A percentile compares a stretch with the other conserved stretches of the same genome.
phyloP scores from a whole-genome alignment of 1,140 invertebrate species.

The Rhagoletis pomonella region DNA sequence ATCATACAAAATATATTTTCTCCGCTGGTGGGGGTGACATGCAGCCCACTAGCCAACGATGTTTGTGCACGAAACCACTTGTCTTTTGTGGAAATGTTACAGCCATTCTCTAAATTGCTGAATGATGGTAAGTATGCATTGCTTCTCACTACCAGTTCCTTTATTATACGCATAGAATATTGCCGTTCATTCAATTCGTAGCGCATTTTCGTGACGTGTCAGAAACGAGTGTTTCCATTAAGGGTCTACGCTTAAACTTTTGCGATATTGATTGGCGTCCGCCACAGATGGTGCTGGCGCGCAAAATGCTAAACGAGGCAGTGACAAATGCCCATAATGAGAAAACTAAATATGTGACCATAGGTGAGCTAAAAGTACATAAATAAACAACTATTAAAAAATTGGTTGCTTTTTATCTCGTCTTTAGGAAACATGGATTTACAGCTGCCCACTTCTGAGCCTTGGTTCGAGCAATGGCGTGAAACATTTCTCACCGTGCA shows the following conservation, averaged over 20 bases:
- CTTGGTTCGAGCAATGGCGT: slow-evolving; percentile 98
- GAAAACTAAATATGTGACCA: slow-evolving; percentile 76
- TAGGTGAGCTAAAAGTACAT: slow-evolving; percentile 74
- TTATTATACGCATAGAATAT: too few species aligned
- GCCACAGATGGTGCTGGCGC: slow-evolving; percentile 86
- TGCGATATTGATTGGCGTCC: slow-evolving; percentile 87
- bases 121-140: slow-evolving; percentile 85
- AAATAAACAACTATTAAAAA: too few species aligned
- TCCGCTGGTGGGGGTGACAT: slow-evolving; percentile 90
- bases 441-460: slow-evolving; percentile 84
- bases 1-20: slow-evolving; percentile 93
- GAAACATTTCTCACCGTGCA: slow-evolving; percentile 92
- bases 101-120: slow-evolving; percentile 89
- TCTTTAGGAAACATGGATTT: slow-evolving; percentile 74
- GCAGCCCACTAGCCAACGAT: slow-evolving; percentile 86
- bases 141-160: too few species aligned
- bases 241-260: slow-evolving; percentile 87
- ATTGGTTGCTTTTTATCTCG: too few species aligned
- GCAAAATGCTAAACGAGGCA: slow-evolving; percentile 91
- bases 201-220: slow-evolving; percentile 89
- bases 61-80: slow-evolving; percentile 93
- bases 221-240: slow-evolving; percentile 82
- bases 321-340: slow-evolving; percentile 84
- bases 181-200: slow-evolving; percentile 72
- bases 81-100: slow-evolving; percentile 90